Base-by-base conservation (phyloP, 2,797 vertebrate genomes). In the Tinamus major region DNA sequence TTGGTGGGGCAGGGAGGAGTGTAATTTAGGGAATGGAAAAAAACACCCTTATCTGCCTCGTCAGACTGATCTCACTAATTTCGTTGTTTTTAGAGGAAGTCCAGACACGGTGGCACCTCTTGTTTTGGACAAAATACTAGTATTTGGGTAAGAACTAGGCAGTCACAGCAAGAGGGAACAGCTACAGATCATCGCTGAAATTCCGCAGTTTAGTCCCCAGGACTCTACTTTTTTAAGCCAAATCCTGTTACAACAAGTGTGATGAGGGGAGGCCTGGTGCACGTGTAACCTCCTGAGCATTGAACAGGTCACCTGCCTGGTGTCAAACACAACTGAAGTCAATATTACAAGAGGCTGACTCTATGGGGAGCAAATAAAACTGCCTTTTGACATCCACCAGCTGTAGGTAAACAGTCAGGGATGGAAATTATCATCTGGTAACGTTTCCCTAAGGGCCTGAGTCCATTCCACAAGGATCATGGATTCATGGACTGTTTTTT, bases 241-340 rank as follows among this genome's bases (percentile, higher is more conserved):
- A 4, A 56, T 10, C 17, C 31, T 49, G 11, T 35, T 79, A 16
- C n/a, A 29, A 2, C 21, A 48, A 9, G 24, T 4, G 27, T 9
- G n/a, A 13, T 11, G 24, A 62, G 63, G 41, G 17, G 46, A 69
- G 37, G 8, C 10, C 24, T 41, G 14, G 12, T 3, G 31, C 16
- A 6, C 13, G 5, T 13, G 64, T 62, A 20, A 2, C 39, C 6
- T 4, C 27, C 35, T 69, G 56, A 42, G 16, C 3, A 0, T 14
- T 31, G 14, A 51, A 37, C 39, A 27, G 49, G 20, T 80, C 61
- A 21, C 13, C 75, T 76, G 64, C 59, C 62, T 12, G 9, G 37
- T 17, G 42, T 8, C 75, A 29, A 29, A 33, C 7, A 20, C 2
- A 68, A 13, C 37, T 63, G 51, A 62, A 64, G 26, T 64, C 23